phyloP scores from a whole-genome alignment of 2,888 invertebrate genomes.

The Drosophila anceps region DNA sequence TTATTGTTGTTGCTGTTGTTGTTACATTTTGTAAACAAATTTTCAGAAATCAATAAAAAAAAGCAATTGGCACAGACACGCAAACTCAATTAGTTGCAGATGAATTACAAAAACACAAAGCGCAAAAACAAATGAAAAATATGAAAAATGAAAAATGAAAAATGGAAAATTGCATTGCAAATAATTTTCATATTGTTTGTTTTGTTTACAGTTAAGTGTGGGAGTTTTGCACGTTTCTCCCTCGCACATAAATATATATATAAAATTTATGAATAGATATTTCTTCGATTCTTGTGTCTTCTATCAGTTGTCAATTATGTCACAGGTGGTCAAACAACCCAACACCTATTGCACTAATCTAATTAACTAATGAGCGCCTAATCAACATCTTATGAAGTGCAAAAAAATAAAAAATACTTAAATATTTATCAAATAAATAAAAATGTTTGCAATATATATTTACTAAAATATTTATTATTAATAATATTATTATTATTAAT shows the following conservation, averaged over 20 bases:
- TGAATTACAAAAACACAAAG: constrained; percentile 44
- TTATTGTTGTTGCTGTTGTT: constrained; percentile 38
- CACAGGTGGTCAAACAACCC: not conserved
- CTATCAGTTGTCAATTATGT: not conserved
- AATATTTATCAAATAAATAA: not conserved
- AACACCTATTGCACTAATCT: not conserved
- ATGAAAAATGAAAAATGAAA: constrained; percentile 10
- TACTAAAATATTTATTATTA: too few relatives aligned
- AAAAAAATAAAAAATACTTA: not conserved
- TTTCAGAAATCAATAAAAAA: constrained; percentile 66
- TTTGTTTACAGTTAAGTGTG: constrained; percentile 48
- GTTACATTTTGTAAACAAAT: constrained; percentile 67
- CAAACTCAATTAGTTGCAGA: constrained; percentile 78
- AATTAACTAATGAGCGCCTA: not conserved
- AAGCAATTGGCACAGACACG: constrained; percentile 74
- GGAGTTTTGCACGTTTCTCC: constrained; percentile 36
- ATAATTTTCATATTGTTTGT: constrained; percentile 46
- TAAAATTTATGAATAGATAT: not conserved
- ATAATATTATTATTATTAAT: too few relatives aligned
- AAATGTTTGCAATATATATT: too few relatives aligned
- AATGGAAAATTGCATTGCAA: constrained; percentile 37
- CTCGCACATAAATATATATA: not conserved
- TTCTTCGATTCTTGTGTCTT: not conserved
- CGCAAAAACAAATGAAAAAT: constrained; percentile 11
- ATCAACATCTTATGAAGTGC: not conserved